These are phyloP conservation scores for Drosophila basisetae DNA, from an alignment of 2,888 invertebrate genomes.

Conservation along the genomic window DNA sequence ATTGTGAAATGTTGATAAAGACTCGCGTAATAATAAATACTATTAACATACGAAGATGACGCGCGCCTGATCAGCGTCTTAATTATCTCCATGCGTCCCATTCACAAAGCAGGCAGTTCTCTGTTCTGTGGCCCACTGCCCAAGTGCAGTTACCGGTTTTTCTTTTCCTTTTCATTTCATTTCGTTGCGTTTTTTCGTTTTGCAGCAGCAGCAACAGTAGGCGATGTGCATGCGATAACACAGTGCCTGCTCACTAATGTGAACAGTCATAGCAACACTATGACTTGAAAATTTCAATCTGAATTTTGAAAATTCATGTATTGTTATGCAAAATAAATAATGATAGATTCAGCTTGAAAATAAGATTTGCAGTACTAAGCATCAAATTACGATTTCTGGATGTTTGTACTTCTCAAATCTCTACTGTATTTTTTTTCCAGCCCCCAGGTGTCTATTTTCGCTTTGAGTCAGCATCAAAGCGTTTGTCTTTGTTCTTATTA, in stretches of 20 bases:
- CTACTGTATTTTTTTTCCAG: not conserved
- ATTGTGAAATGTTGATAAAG: conserved; percentile 13
- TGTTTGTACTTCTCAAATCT: not conserved
- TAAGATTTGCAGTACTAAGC: not conserved
- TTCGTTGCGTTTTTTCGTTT: conserved; percentile 15
- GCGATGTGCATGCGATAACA: not conserved
- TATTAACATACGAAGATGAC: not conserved
- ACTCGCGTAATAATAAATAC: conserved; percentile 9
- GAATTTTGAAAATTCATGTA: not conserved
- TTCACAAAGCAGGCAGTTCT: not conserved
- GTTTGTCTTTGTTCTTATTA: conserved; percentile 6
- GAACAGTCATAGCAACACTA: too few relatives aligned
- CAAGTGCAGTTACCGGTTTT: conserved; percentile 31
- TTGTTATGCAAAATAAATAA: too few relatives aligned
- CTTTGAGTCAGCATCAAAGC: conserved; percentile 10
- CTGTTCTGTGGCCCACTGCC: conserved; percentile 40
- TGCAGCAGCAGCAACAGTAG: not conserved
- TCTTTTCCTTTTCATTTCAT: conserved; percentile 21
- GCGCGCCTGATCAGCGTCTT: not conserved
- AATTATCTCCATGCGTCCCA: not conserved
- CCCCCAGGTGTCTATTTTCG: conserved; percentile 29
- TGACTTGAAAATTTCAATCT: not conserved
- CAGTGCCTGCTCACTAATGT: not conserved
- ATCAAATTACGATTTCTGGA: not conserved
- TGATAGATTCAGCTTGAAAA: not conserved